These are phyloP conservation scores for Anoplolepis gracilipes DNA, from an alignment of 1,140 invertebrate species.

Conservation along the genomic window DNA sequence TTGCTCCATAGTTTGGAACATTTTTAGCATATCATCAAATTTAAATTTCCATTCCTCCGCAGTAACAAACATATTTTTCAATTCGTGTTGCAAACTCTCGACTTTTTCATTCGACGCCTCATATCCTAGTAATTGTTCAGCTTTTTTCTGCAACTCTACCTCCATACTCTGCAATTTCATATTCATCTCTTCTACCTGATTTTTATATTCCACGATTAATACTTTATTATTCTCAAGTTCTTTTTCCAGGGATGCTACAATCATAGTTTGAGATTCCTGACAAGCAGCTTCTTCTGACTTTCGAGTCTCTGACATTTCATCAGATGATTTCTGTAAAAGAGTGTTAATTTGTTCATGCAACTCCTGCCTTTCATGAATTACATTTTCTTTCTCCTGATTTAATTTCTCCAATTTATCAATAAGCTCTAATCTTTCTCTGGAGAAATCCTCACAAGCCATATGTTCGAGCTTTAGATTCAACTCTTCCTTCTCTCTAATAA, in stretches of 20 bases:
- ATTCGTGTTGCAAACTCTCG: constrained; percentile 74
- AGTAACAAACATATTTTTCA: constrained; percentile 74
- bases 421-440: constrained; percentile 49
- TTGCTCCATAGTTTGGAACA: constrained; percentile 71
- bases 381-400: constrained; percentile 79
- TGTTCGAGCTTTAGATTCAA: constrained; percentile 67
- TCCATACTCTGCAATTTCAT: constrained; percentile 76
- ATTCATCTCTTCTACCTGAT: constrained; percentile 81
- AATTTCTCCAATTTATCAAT: constrained; percentile 60
- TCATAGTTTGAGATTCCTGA: constrained; percentile 25
- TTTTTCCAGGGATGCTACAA: constrained; percentile 81
- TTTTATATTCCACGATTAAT: constrained; percentile 84
- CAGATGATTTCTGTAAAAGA: constrained; percentile 41
- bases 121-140: constrained; percentile 57
- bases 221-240: constrained; percentile 84
- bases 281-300: constrained; percentile 23
- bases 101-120: constrained; percentile 65
- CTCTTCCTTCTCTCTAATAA: constrained; percentile 82
- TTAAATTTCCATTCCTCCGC: constrained; percentile 83
- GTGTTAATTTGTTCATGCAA: constrained; percentile 52
- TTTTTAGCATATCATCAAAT: constrained; percentile 77
- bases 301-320: constrained; percentile 35
- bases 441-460: constrained; percentile 37
- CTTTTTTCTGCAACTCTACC: constrained; percentile 75
- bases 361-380: constrained; percentile 29